A percentile compares a stretch with the other conserved stretches of the same genome.
phyloP scores from a whole-genome alignment of 2,113 vertebrate species.

The Poeciliopsis turrubarensis region DNA sequence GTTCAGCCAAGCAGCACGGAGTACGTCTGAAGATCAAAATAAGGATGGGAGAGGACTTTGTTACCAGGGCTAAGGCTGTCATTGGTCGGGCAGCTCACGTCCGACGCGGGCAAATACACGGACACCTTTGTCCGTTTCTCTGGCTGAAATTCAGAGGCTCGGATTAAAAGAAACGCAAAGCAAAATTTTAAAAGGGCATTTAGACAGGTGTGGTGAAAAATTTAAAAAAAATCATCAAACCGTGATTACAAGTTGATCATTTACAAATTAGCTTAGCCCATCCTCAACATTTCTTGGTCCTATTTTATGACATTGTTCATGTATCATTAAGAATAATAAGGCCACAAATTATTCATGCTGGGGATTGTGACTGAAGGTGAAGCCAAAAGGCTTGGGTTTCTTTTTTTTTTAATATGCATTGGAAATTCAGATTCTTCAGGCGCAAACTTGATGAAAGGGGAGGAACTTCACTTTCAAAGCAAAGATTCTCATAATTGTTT shows the following conservation, averaged over 20 bases:
- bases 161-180: neutral
- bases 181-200: neutral
- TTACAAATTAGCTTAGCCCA: neutral
- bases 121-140: neutral
- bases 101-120: neutral
- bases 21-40: conserved; percentile 51
- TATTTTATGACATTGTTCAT: neutral
- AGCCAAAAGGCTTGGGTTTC: too few species aligned
- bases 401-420: neutral
- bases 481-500: neutral
- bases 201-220: neutral
- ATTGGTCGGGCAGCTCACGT: conserved; percentile 27
- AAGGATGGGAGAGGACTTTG: conserved; percentile 34
- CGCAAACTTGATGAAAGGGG: neutral
- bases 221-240: neutral
- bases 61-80: conserved; percentile 23
- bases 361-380: neutral
- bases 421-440: neutral
- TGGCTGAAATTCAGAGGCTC: neutral
- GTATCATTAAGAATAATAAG: neutral
- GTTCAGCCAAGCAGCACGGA: conserved; percentile 53
- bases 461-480: neutral
- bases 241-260: neutral
- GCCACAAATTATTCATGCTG: neutral
- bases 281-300: neutral